Evolutionary conservation across 2,797 vertebrate genomes (phyloP), one percentile per base, ranked within the genome.

Genomic region (Serranus cabrilla): DNA sequence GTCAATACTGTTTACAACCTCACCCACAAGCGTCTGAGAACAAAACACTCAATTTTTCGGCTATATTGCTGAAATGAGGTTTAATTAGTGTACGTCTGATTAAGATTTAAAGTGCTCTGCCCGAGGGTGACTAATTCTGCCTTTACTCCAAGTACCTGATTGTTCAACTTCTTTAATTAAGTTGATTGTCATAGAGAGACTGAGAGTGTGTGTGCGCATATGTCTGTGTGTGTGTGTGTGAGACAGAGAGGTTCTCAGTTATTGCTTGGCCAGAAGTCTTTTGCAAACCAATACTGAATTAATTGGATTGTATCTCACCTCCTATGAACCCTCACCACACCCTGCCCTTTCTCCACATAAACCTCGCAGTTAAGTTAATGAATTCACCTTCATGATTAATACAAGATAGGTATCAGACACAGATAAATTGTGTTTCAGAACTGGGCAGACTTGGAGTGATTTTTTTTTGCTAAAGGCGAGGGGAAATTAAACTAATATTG

Each of bases 131-230:
- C 82, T 86, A 76, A 89, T 86, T 86, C 70, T 85, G 82, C 64
- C 81, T 83, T 82, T 77, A 79, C 72, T 82, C 73, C 1, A n/a
- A 87, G 77, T 76, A 89, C 85, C 83, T 90, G 80, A 91, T 90
- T 92, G 81, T 91, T 88, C 63, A 81, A 78, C 68, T 71, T 49
- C 80, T 91, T 92, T 93, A 89, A 93, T 94, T 93, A 94, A 91
- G 76, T 74, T 87, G 83, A 88, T 80, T 88, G 90, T 92, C 82
- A 84, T 67, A 68, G 60, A 57, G 47, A 23, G 69, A 56, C 23
- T 37, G 56, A 60, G 68, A 45, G 45, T 42, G 65, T 65, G 59
- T 65, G 34, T 72, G 42, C 31, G n/a, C 27, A n/a, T 42, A 55
- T 16, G 50, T 31, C n/a, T 46, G 65, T 54, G 59, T 46, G 52